A percentile compares a stretch with the other conserved stretches of the same genome.
These are phyloP conservation scores for Anabacerthia variegaticeps DNA, from an alignment of 2,797 vertebrate genomes.

Conservation along the genomic window DNA sequence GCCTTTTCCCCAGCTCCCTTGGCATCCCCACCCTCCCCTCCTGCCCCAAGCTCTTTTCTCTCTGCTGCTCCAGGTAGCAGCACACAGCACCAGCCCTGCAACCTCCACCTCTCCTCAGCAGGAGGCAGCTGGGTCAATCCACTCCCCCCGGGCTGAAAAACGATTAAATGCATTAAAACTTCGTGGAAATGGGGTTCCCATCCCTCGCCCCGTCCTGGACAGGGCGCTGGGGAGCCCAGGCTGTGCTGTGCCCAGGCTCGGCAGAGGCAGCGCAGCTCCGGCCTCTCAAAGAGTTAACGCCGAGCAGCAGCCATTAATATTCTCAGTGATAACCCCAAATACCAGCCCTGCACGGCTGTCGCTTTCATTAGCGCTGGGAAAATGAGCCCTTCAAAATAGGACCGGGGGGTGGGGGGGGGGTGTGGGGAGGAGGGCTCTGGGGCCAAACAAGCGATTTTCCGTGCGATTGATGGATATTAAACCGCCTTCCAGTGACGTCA, in stretches of 20 bases:
- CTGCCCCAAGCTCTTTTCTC: neutral
- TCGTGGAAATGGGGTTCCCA: accelerated
- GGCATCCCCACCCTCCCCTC: neutral
- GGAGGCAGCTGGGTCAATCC: neutral
- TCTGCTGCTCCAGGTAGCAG: neutral
- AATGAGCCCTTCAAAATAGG: slow-evolving; percentile 65
- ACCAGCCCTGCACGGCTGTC: slow-evolving; percentile 46
- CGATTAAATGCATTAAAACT: accelerated
- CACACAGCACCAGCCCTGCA: neutral
- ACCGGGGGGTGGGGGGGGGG: neutral
- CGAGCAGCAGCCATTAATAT: slow-evolving; percentile 27
- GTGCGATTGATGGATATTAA: neutral
- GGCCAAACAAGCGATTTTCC: slow-evolving; percentile 26
- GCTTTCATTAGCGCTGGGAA: slow-evolving; percentile 48
- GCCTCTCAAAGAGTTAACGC: slow-evolving; percentile 29
- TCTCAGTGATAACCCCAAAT: slow-evolving; percentile 28
- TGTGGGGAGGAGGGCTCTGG: neutral
- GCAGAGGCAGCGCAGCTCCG: accelerated
- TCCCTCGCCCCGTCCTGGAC: accelerated
- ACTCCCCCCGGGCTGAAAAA: accelerated
- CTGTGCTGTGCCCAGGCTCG: accelerated
- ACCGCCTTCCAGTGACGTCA: slow-evolving; percentile 19
- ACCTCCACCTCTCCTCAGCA: neutral
- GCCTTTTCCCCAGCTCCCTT: neutral
- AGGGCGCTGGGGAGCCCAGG: accelerated